A percentile compares a stretch with the other conserved stretches of the same genome.
Conservation (phyloP, 2,113 vertebrate species). For the Asarcornis scutulata region DNA sequence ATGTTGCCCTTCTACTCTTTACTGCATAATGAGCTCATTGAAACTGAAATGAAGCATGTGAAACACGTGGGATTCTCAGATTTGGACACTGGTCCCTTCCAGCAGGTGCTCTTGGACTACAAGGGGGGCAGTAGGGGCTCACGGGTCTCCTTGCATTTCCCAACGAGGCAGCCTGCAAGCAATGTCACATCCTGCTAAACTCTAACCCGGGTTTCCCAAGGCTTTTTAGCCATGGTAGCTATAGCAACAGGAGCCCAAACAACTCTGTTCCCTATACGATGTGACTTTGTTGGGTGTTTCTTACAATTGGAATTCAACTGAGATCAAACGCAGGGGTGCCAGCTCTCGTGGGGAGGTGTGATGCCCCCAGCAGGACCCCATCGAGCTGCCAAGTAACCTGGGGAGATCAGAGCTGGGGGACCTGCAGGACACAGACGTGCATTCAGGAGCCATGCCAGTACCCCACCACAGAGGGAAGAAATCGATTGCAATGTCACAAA, state of each 20-base stretch:
- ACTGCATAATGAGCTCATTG: constrained; percentile 31
- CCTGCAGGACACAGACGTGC: neutral
- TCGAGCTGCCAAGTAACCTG: constrained; percentile 37
- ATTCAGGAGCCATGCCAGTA: neutral
- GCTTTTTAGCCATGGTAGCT: neutral
- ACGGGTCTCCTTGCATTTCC: neutral
- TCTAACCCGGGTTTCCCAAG: constrained; percentile 40
- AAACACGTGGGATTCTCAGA: constrained; percentile 10
- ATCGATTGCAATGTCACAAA: neutral
- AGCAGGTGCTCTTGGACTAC: neutral
- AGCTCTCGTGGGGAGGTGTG: constrained; percentile 19
- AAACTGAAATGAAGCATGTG: constrained; percentile 47
- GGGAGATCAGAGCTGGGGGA: constrained; percentile 40
- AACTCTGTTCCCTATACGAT: neutral
- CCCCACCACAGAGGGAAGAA: neutral
- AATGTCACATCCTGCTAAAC: constrained; percentile 5
- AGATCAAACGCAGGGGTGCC: constrained; percentile 46
- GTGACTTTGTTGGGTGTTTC: constrained; percentile 44
- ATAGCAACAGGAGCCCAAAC: constrained; percentile 56
- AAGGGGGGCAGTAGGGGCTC: neutral
- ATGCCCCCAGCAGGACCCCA: constrained; percentile 40
- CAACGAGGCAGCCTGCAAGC: constrained; percentile 2
- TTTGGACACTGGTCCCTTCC: neutral
- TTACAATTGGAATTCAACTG: constrained; percentile 22
- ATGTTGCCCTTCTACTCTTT: constrained; percentile 37